These are phyloP conservation scores for Physocephala rufipes DNA, from an alignment of 2,888 invertebrate genomes.

Conservation along the genomic window DNA sequence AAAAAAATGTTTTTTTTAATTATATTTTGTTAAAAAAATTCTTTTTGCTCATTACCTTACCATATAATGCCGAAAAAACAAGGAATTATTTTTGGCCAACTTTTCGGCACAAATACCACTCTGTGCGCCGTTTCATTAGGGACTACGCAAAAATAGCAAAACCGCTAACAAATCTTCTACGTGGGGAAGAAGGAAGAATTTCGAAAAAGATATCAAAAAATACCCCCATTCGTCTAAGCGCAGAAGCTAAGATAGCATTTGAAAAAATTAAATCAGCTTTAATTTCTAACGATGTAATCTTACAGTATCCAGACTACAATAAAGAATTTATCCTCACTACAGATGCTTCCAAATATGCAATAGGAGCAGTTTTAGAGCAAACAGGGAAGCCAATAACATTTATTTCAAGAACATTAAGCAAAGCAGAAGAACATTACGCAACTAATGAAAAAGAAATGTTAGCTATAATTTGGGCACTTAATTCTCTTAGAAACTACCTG, in stretches of 20 bases:
- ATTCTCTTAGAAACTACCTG: conserved; percentile 30
- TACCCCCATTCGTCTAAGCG: conserved; percentile 14
- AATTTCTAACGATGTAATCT: conserved; percentile 11
- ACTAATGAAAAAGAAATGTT: conserved; percentile 39
- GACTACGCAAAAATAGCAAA: too few relatives aligned
- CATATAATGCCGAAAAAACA: too few relatives aligned
- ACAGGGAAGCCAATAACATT: conserved; percentile 33
- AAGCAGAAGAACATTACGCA: too few relatives aligned
- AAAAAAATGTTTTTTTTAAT: too few relatives aligned
- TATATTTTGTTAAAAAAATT: too few relatives aligned
- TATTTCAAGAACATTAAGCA: conserved; percentile 35
- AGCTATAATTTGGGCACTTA: conserved; percentile 34
- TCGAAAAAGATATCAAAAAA: conserved; percentile 29
- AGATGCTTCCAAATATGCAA: conserved; percentile 38
- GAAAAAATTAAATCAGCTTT: conserved; percentile 36
- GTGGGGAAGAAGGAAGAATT: conserved; percentile 12
- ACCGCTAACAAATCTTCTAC: conserved; percentile 34
- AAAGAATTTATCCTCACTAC: conserved; percentile 40
- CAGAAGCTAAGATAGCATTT: conserved; percentile 32
- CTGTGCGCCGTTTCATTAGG: conserved; percentile 28
- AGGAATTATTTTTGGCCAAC: too few relatives aligned
- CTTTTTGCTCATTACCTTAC: too few relatives aligned
- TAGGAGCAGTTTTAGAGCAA: conserved; percentile 36
- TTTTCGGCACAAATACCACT: too few relatives aligned
- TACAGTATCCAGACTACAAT: conserved; percentile 1